A percentile compares a stretch with the other conserved stretches of the same genome.
phyloP scores from a whole-genome alignment of 2,888 invertebrate species.

The Ashinkailepas kermadecensis region DNA sequence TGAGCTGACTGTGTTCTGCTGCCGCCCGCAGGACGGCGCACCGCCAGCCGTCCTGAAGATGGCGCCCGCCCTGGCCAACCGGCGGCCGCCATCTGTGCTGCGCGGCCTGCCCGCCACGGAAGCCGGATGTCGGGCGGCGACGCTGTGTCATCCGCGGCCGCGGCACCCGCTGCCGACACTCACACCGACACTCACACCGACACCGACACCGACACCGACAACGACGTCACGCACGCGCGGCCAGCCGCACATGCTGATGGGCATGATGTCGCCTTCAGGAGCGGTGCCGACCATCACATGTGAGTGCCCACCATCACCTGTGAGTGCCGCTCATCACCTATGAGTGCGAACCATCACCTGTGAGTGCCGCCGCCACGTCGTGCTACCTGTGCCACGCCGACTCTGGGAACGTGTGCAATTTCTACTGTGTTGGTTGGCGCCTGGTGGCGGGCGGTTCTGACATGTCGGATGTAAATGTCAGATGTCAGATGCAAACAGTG shows the following conservation, averaged over 20 bases:
- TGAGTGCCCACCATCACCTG: not conserved
- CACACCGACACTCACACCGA: too few relatives aligned
- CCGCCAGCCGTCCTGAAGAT: not conserved
- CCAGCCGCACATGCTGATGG: constrained; percentile 1
- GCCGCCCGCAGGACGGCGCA: too few relatives aligned
- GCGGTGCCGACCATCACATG: not conserved
- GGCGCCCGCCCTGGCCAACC: not conserved
- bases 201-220: not conserved
- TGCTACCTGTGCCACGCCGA: too few relatives aligned
- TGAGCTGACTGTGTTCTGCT: too few relatives aligned
- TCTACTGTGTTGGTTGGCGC: too few relatives aligned
- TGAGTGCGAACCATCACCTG: too few relatives aligned
- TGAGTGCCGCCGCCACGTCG: too few relatives aligned
- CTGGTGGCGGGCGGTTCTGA: too few relatives aligned
- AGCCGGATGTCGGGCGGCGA: not conserved
- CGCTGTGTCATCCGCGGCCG: not conserved
- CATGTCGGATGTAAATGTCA: too few relatives aligned
- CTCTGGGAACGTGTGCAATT: too few relatives aligned
- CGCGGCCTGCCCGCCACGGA: not conserved
- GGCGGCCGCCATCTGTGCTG: not conserved
- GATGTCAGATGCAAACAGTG: too few relatives aligned
- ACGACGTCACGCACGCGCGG: not conserved
- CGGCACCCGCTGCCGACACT: not conserved
- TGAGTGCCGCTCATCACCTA: too few relatives aligned
- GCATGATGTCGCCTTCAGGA: not conserved